Conservation (phyloP, 2,113 vertebrate species). For the Charadrius vociferus region DNA sequence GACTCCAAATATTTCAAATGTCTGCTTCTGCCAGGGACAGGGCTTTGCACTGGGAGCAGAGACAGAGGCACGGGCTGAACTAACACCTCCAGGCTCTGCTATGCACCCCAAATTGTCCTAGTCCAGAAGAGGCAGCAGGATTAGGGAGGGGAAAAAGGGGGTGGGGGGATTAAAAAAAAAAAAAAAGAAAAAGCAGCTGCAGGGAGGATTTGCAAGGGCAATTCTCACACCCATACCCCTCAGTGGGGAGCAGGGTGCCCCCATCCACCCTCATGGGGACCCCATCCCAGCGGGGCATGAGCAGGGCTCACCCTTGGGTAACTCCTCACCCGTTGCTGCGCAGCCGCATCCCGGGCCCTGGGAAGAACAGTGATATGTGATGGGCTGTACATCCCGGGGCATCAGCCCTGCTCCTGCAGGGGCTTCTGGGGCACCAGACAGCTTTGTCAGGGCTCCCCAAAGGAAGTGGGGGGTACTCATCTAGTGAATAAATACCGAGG, state of each 20-base stretch:
- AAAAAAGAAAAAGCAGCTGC: background rate
- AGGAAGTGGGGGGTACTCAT: accelerated
- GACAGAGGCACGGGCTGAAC: background rate
- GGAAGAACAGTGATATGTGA: background rate
- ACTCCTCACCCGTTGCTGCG: background rate
- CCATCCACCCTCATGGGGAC: accelerated
- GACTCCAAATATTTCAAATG: slow-evolving; percentile 18
- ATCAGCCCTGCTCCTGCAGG: accelerated
- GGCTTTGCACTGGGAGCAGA: background rate
- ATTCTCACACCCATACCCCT: background rate
- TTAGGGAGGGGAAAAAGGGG: accelerated
- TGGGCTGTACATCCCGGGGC: accelerated
- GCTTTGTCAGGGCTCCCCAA: accelerated
- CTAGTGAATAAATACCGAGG: background rate
- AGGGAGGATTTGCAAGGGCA: background rate
- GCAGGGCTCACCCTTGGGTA: background rate
- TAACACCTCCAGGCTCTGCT: background rate
- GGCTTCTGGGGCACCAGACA: background rate
- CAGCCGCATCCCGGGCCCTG: accelerated
- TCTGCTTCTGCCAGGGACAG: background rate
- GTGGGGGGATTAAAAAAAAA: too few species aligned
- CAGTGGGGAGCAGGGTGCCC: background rate
- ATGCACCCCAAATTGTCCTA: background rate
- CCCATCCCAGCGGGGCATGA: accelerated
- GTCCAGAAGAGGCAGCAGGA: background rate